Evolutionary conservation across 2,888 invertebrate genomes (phyloP), one percentile per base, ranked within the genome.

Genomic region (Eurytoma adleriae): DNA sequence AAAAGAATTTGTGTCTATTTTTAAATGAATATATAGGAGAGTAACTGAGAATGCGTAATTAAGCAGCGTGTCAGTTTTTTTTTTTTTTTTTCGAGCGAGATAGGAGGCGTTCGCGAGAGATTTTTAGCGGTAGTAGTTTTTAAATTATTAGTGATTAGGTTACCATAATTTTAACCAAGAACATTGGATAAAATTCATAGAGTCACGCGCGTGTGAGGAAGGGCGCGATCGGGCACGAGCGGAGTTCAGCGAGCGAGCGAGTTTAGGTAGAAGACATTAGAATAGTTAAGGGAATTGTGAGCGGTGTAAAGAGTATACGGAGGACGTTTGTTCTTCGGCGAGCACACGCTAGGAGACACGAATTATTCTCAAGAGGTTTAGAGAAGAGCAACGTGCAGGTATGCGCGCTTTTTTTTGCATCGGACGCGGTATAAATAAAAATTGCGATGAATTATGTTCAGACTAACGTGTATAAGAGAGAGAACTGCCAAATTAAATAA

Each of bases 1-100:
- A 87, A 87, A 87, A 83, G 83, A 84, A 87, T 86, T 88, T 89
- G 87, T 89, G 89, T 90, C 90, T 90, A 90, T 90, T 90, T 90
- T 90, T 89, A 88, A 89, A 90, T 84, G 85, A 88, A 85, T 85
- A 82, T 83, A 85, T 85, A 64, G 64, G 18, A 78, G 24, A 69
- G 48, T 54, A 48, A 66, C 24, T 18, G 16, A 68, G 7, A 61
- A 54, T 52, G 68, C 50, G 54, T 72, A 24, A 57, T 50, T 40
- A 52, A 54, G 48, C 3, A 48, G 64, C 20, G 54, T 30, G 62
- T 16, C 68, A 18, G 74, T 24, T 68, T 61, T 72, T 48, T 57
- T 18, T 61, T 54, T 78, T 68, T 70, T 56, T 24, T 52, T 64
- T 54, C 30, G 69, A 24, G 69, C 52, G 83, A 24, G 69, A 27